phyloP scores from a whole-genome alignment of 2,888 invertebrate species.

The Tetheella fluctuosa region DNA sequence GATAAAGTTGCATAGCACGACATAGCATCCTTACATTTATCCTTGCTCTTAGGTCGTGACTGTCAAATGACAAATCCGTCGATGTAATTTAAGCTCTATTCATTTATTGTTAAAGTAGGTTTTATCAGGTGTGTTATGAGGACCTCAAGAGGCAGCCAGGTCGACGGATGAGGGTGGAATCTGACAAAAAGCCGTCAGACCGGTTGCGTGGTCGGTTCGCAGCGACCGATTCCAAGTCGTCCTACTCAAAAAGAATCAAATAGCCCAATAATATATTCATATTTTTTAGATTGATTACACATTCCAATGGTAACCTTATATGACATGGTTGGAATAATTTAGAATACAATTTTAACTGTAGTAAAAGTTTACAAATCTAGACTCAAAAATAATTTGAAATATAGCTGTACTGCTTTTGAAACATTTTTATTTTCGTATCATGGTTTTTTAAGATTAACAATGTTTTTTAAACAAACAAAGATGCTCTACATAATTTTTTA shows the following conservation, averaged over 20 bases:
- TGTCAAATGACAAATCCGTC: constrained; percentile 47
- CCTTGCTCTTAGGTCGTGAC: constrained; percentile 77
- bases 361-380: not conserved
- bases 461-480: too few species aligned
- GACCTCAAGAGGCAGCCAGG: constrained; percentile 52
- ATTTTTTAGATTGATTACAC: constrained; percentile 60
- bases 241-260: constrained; percentile 59
- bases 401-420: too few species aligned
- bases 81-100: constrained; percentile 36
- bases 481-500: too few species aligned
- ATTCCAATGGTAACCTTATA: constrained; percentile 14
- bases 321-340: not conserved
- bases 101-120: constrained; percentile 19
- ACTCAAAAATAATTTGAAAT: too few species aligned
- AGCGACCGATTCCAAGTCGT: constrained; percentile 56
- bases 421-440: too few species aligned
- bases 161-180: constrained; percentile 73
- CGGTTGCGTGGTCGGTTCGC: constrained; percentile 59
- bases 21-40: constrained; percentile 64
- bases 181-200: constrained; percentile 75
- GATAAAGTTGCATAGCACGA: constrained; percentile 38
- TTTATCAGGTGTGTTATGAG: constrained; percentile 18
- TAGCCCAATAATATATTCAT: constrained; percentile 68
- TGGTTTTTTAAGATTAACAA: too few species aligned
- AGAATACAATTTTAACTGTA: not conserved